Evolutionary conservation across 2,113 vertebrate species (phyloP).

Genomic region (Zingel zingel): DNA sequence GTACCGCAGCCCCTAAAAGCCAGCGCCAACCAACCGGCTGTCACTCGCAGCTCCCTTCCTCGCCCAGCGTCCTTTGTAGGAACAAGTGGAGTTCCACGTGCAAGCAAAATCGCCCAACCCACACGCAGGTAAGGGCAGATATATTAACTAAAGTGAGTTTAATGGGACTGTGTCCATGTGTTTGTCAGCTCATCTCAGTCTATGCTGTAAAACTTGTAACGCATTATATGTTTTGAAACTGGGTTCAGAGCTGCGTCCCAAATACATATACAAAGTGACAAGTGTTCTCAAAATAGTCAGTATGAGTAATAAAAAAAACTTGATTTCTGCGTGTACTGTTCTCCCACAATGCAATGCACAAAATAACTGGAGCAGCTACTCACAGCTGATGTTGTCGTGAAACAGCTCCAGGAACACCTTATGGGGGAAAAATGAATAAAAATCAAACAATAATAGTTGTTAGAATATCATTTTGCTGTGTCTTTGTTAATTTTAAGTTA

Average conservation of each 20-base stretch:
- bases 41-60: constrained; percentile 91
- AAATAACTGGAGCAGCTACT: no score
- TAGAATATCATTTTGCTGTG: no score
- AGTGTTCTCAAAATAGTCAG: no score
- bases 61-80: constrained; percentile 91
- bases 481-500: no score
- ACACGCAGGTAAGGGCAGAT: constrained; percentile 89
- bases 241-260: neutral
- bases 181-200: neutral
- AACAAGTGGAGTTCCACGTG: constrained; percentile 88
- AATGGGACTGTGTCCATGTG: neutral
- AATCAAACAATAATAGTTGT: no score
- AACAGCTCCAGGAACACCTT: no score
- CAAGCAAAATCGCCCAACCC: constrained; percentile 93
- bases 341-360: neutral
- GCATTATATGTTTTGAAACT: neutral
- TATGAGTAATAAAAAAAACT: neutral
- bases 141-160: neutral
- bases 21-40: constrained; percentile 66
- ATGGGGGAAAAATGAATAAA: no score
- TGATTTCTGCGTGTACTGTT: neutral
- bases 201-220: neutral
- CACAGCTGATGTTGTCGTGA: no score
- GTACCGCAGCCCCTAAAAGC: constrained; percentile 88
- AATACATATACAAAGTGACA: neutral